phyloP scores from a whole-genome alignment of 2,797 vertebrate genomes.

The Tenualosa ilisha region DNA sequence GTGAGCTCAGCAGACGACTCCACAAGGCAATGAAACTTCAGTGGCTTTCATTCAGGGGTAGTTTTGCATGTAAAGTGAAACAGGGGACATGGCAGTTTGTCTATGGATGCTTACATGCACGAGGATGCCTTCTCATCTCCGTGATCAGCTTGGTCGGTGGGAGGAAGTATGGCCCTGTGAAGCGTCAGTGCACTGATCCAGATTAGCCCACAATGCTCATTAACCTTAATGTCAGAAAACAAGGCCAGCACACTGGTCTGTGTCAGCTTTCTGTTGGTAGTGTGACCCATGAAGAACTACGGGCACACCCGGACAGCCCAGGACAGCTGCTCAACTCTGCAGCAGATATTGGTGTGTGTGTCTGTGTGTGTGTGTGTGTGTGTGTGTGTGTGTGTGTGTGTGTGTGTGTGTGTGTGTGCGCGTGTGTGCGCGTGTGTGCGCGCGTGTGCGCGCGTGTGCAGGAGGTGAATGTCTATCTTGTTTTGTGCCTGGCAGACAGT shows the following conservation, averaged over 20 bases:
- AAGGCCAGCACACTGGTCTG: not conserved
- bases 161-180: not conserved
- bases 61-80: not conserved
- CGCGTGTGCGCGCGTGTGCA: not conserved
- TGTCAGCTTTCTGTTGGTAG: not conserved
- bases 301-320: not conserved
- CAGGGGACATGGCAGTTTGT: not conserved
- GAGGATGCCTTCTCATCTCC: not conserved
- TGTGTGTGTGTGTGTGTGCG: not conserved
- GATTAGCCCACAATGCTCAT: not conserved
- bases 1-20: not conserved
- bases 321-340: not conserved
- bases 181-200: not conserved
- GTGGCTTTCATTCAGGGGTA: not conserved
- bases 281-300: not conserved
- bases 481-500: not conserved
- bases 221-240: not conserved
- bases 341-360: not conserved
- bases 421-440: not conserved
- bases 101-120: not conserved
- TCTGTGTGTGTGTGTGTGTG: not conserved
- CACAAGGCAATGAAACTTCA: not conserved
- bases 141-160: not conserved
- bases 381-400: not conserved
- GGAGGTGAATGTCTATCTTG: not conserved